Base-by-base conservation (phyloP, 2,797 vertebrate genomes). In the Momotus momota region DNA sequence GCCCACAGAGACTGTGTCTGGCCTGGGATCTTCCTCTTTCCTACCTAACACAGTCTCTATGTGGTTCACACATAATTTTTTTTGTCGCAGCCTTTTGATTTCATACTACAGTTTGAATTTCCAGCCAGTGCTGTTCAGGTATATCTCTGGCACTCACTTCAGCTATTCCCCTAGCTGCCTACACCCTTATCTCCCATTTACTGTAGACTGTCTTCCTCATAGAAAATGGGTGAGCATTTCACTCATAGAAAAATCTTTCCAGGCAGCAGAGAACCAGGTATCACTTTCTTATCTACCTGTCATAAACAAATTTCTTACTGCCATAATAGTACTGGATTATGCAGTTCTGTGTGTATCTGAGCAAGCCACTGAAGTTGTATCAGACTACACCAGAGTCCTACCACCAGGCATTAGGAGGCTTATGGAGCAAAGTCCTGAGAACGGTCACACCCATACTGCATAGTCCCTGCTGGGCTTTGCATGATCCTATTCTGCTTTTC, bases 361-460 rank as follows among this genome's bases (percentile, higher is more conserved):
- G 14, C 23, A 15, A 79, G 11, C 10, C 18, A 26, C 17, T 8
- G 15, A 25, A 61, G 7, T 3, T 70, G 11, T 43, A 23, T 19
- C 0, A 5, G 40, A 29, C 15, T 73, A 20, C 16, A 57, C 13
- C 17, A 43, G 3, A 1, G 6, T 45, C 29, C 55, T n/a, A 19
- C 33, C 16, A 40, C 6, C 1, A 19, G 7, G 21, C 27, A 69
- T 18, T 21, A 80, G 41, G n/a, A 80, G 29, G 8, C 7, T 87
- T 54, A 70, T 31, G 29, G 35, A 88, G 4, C 10, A 48, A 13
- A 26, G 12, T 61, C 14, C 74, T 22, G 10, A 85, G 66, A 65
- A 81, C 5, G 9, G 12, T 58, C 51, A 43, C 2, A 2, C n/a
- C 23, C 60, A 20, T 35, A 40, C 16, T 57, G 11, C 0, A 0